These are phyloP conservation scores for Esperia sulphurella DNA, from an alignment of 2,888 invertebrate species.

Conservation along the genomic window DNA sequence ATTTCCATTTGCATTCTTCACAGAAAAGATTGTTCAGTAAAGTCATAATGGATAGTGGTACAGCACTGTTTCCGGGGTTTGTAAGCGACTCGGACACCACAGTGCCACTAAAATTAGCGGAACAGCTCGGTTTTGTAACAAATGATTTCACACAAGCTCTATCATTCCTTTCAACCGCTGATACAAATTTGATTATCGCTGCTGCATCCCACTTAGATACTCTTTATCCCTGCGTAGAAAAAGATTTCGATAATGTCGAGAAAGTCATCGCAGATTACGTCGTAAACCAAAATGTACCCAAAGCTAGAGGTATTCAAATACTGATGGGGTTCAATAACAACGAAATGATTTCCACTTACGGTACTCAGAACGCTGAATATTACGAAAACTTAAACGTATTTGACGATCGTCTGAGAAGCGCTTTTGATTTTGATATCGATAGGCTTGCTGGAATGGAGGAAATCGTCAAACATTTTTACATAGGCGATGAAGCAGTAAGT, in stretches of 20 bases:
- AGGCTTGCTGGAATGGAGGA: constrained; percentile 9
- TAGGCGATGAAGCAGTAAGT: constrained; percentile 19
- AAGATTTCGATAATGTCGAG: constrained; percentile 7
- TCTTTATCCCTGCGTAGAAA: constrained; percentile 10
- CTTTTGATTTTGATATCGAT: constrained; percentile 1
- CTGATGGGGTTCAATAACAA: constrained; percentile 11
- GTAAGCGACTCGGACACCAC: constrained; percentile 28
- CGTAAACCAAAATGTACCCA: not conserved
- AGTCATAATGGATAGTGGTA: constrained; percentile 43
- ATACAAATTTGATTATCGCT: constrained; percentile 25
- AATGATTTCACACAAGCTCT: constrained; percentile 29
- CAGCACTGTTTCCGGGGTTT: constrained; percentile 26
- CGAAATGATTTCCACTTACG: not conserved
- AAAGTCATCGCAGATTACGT: constrained; percentile 6
- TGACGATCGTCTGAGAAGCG: not conserved
- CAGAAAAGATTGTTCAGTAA: constrained; percentile 35
- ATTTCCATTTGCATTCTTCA: constrained; percentile 40
- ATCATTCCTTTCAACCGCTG: constrained; percentile 22
- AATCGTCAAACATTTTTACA: constrained; percentile 21
- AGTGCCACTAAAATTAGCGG: constrained; percentile 34
- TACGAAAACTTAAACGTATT: constrained; percentile 1
- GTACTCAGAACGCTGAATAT: not conserved
- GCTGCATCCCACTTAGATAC: constrained; percentile 13
- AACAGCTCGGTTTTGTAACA: constrained; percentile 27
- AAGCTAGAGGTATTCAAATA: constrained; percentile 8